Evolutionary conservation across 2,113 vertebrate genomes (phyloP).

Genomic region (Hemiscyllium ocellatum): DNA sequence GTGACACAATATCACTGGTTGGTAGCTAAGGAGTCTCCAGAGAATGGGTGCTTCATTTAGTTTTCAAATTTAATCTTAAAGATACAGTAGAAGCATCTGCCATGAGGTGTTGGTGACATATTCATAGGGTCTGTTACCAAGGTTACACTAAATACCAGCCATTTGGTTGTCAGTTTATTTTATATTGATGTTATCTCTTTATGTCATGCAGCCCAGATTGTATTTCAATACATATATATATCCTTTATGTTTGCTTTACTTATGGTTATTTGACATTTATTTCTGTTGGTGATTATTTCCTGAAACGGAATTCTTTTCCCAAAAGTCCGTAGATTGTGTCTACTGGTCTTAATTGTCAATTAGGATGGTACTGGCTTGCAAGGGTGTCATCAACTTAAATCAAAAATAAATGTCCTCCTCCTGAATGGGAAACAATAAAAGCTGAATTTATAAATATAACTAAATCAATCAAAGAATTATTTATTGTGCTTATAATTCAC

Average conservation of each 20-base stretch:
- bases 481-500: background rate
- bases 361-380: background rate
- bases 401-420: background rate
- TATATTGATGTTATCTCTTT: background rate
- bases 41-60: conserved; percentile 27
- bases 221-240: background rate
- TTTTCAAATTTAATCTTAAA: conserved; percentile 29
- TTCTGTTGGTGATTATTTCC: background rate
- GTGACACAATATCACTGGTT: background rate
- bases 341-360: background rate
- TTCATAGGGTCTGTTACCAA: conserved; percentile 30
- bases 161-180: background rate
- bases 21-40: conserved; percentile 13
- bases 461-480: background rate
- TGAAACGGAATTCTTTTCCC: background rate
- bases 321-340: background rate
- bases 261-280: background rate
- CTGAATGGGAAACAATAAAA: background rate
- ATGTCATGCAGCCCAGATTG: background rate
- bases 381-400: background rate
- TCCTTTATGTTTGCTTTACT: background rate
- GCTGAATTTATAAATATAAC: background rate
- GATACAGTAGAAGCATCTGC: conserved; percentile 27
- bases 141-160: conserved; percentile 28
- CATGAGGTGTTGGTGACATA: background rate